These are phyloP conservation scores for Rostratula benghalensis DNA, from an alignment of 2,113 vertebrate genomes.

Conservation along the genomic window DNA sequence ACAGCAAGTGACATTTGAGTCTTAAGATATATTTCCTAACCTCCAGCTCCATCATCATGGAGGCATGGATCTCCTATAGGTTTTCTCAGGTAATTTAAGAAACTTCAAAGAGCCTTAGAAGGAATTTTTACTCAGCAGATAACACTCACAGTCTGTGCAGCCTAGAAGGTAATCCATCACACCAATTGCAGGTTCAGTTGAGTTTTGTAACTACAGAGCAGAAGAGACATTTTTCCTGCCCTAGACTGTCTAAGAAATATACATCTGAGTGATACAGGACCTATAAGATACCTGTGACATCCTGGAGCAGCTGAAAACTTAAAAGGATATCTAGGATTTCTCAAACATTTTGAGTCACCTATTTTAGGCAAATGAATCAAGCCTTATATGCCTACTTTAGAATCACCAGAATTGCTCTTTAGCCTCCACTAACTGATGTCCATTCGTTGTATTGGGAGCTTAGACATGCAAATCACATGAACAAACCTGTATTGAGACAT, in stretches of 20 bases:
- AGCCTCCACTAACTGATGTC: neutral
- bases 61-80: neutral
- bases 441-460: neutral
- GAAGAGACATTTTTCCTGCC: neutral
- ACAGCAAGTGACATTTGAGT: neutral
- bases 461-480: neutral
- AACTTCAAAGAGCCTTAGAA: neutral
- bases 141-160: neutral
- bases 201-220: neutral
- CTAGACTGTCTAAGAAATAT: neutral
- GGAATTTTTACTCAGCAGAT: neutral
- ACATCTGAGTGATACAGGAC: neutral
- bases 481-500: neutral
- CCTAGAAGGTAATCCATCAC: neutral
- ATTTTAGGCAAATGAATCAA: neutral
- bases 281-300: neutral
- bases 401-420: neutral
- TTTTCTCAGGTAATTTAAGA: neutral
- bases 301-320: neutral
- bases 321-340: neutral
- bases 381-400: neutral
- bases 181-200: neutral
- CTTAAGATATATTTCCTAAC: neutral
- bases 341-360: neutral
- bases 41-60: neutral